phyloP scores from a whole-genome alignment of 2,113 vertebrate genomes.

The Sturnira hondurensis region DNA sequence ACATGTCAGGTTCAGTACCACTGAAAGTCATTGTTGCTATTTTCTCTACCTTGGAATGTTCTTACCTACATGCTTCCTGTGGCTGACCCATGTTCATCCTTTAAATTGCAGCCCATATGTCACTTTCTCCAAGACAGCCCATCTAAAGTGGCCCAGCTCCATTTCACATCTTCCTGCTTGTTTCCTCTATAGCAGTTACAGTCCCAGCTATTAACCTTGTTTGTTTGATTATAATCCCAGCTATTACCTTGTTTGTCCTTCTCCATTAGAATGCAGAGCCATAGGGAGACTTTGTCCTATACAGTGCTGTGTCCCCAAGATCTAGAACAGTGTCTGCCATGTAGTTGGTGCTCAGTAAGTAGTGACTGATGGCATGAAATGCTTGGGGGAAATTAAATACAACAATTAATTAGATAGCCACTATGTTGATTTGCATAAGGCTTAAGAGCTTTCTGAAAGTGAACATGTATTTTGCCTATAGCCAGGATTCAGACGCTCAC shows the following conservation, averaged over 20 bases:
- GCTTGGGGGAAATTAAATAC: not conserved
- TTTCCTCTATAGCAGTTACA: not conserved
- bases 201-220: not conserved
- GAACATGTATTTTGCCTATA: not conserved
- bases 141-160: not conserved
- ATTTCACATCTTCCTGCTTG: not conserved
- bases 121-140: not conserved
- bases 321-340: not conserved
- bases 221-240: not conserved
- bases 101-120: conserved; percentile 17
- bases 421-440: not conserved
- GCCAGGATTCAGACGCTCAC: not conserved
- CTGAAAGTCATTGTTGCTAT: not conserved
- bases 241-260: not conserved
- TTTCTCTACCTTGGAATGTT: not conserved
- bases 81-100: not conserved
- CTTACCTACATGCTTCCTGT: not conserved
- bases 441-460: conserved; percentile 7
- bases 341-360: not conserved
- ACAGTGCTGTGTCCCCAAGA: not conserved
- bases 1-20: not conserved
- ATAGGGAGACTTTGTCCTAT: not conserved
- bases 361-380: not conserved
- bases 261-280: not conserved
- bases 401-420: not conserved